phyloP scores from a whole-genome alignment of 1,140 invertebrate genomes.

The Tribolium castaneum region DNA sequence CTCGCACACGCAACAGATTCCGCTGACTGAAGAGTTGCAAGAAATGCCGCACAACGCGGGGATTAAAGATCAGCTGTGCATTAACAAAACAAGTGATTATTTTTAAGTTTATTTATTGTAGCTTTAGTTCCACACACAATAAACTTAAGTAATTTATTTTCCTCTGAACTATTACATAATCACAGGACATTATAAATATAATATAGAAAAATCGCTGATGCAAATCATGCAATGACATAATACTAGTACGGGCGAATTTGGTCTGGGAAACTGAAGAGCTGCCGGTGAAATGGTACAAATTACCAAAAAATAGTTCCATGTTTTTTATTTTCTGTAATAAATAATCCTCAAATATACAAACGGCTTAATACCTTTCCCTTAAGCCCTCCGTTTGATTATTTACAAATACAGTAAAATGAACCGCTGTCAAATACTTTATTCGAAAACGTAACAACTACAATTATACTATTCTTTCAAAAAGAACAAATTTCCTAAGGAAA shows the following conservation, averaged over 20 bases:
- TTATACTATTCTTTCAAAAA: constrained; percentile 18
- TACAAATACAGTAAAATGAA: constrained; percentile 22
- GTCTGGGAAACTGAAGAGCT: constrained; percentile 3
- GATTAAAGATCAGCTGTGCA: background rate
- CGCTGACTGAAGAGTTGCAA: constrained; percentile 9
- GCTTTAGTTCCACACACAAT: constrained; percentile 13
- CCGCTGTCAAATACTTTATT: constrained; percentile 21
- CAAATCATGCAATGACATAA: constrained; percentile 14
- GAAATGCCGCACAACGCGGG: constrained; percentile 16
- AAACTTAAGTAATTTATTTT: constrained; percentile 34
- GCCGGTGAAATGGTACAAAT: background rate
- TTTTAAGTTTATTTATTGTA: constrained; percentile 36
- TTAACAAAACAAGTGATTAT: constrained; percentile 13
- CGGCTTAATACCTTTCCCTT: background rate
- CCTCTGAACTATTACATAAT: constrained; percentile 30
- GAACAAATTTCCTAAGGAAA: constrained; percentile 22
- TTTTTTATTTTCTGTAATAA: background rate
- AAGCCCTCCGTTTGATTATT: background rate
- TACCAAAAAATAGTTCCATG: background rate
- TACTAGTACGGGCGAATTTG: constrained; percentile 26
- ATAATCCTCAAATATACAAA: background rate
- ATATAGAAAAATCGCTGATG: constrained; percentile 27
- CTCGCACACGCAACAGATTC: constrained; percentile 50
- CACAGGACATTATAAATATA: constrained; percentile 31
- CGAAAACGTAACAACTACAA: constrained; percentile 39